These are phyloP conservation scores for Rhaphigaster nebulosa DNA, from an alignment of 2,888 invertebrate species.

Conservation along the genomic window DNA sequence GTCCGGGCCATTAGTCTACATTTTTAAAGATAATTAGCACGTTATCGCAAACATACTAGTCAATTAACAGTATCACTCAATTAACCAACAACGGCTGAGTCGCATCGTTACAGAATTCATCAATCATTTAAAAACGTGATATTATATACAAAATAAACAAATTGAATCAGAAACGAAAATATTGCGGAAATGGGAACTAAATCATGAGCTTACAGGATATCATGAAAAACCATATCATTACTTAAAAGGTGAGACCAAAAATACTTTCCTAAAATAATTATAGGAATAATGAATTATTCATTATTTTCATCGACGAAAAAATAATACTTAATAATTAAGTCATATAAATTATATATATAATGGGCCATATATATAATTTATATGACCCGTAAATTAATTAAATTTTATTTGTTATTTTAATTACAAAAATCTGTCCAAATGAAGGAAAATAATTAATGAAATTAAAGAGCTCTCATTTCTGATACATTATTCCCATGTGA, in stretches of 20 bases:
- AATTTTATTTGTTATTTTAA: not conserved
- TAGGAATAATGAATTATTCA: too few species aligned
- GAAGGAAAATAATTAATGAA: not conserved
- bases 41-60: not conserved
- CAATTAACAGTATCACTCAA: slow-evolving; percentile 27
- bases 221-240: not conserved
- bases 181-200: not conserved
- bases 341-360: too few species aligned
- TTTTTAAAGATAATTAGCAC: slow-evolving; percentile 2
- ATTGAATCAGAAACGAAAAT: not conserved
- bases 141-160: not conserved
- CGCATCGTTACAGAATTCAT: not conserved
- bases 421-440: not conserved
- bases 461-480: not conserved
- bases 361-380: too few species aligned
- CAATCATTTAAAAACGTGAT: not conserved
- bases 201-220: not conserved
- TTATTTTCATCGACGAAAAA: too few species aligned
- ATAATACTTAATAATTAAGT: too few species aligned
- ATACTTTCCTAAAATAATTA: too few species aligned
- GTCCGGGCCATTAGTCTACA: not conserved
- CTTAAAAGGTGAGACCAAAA: too few species aligned
- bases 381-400: not conserved
- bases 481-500: not conserved
- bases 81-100: not conserved